A percentile compares a stretch with the other conserved stretches of the same genome.
Conservation (phyloP, 2,113 vertebrate genomes). For the Notarius lentiginosus region DNA sequence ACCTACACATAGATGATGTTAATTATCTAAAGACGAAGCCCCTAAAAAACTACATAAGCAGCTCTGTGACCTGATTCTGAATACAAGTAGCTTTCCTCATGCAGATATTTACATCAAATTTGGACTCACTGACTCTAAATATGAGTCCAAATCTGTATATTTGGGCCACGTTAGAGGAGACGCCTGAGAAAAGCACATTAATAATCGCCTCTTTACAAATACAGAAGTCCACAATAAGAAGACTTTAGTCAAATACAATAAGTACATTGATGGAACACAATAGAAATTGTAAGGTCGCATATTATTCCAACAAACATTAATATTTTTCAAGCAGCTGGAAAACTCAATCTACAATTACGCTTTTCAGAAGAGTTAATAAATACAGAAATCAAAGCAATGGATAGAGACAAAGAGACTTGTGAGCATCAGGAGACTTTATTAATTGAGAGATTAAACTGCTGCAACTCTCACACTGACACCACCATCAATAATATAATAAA, state of each 20-base stretch:
- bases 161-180: no score
- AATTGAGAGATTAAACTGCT: conserved; percentile 63
- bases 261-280: background rate
- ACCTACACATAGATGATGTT: background rate
- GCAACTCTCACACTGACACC: conserved; percentile 49
- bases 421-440: conserved; percentile 46
- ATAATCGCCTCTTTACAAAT: background rate
- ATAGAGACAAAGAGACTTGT: conserved; percentile 15
- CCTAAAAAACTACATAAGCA: background rate
- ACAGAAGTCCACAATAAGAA: background rate
- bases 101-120: background rate
- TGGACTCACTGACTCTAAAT: background rate
- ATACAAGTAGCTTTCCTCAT: background rate
- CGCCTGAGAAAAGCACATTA: background rate
- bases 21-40: background rate
- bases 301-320: background rate
- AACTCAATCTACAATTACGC: background rate
- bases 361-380: background rate
- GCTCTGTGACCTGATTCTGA: background rate
- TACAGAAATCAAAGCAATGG: background rate
- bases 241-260: background rate
- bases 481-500: conserved; percentile 48
- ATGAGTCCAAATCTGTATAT: background rate
- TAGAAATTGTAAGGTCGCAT: background rate
- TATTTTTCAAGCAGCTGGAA: background rate